Evolutionary conservation across 2,113 vertebrate species (phyloP), one percentile per base, ranked within the genome.

Genomic region (Periophthalmodon schlosseri): DNA sequence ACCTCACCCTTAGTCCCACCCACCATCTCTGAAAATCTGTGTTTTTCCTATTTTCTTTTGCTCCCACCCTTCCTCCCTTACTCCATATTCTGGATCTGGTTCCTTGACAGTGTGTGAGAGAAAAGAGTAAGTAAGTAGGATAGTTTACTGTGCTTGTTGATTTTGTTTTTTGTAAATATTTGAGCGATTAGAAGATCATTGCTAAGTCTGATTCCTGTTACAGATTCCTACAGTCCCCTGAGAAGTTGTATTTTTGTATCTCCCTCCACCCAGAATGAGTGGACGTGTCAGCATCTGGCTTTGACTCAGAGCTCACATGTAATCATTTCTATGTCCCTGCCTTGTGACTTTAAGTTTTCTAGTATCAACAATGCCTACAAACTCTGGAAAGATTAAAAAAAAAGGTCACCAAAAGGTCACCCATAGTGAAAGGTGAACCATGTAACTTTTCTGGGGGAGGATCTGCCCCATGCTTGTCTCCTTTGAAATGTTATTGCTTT

Each of bases 1-100:
- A 72, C 70, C 49, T 84, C 64, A 56, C 76, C 65, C 79, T 65
- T 16, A 2, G 46, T 68, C 58, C 77, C 69, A 72, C 81, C 73
- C 72, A 69, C 72, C 65, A 69, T 72, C 50, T 73, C 63, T 52
- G 4, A 47, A 20, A 56, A n/a, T 16, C 44, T 68, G 34, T 74
- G 20, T 56, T 66, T 75, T 66, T 65, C 14, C 56, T 52, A 44
- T 68, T 49, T 52, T 52, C 47, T 28, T 34, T 34, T 49, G 33
- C 76, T n/a, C 70, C 58, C 56, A 54, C 73, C 58, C 73, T 69
- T 10, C 56, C 46, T 68, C 47, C 34, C 16, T n/a, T 4, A 1
- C 65, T 78, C 33, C 56, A 6, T 11, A 39, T 68, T 39, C 14
- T 39, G 61, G 14, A 76, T 60, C 69, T 71, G 72, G 44, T 80